Evolutionary conservation across 2,888 invertebrate genomes (phyloP), one percentile per base, ranked within the genome.

Genomic region (Tanytarsus gracilentus): DNA sequence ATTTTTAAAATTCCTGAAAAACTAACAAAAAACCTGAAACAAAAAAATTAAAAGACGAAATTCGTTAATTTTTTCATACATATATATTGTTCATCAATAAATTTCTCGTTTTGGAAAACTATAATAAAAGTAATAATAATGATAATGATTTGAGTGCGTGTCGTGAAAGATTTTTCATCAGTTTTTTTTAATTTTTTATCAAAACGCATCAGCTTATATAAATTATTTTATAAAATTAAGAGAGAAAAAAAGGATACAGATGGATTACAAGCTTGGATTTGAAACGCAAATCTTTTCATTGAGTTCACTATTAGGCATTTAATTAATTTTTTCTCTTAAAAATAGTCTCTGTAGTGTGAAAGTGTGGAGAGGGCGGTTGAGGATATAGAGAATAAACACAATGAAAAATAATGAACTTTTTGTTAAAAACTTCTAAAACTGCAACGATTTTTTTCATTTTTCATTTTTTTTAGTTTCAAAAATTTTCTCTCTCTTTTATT

Each of bases 41-140:
- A n/a, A n/a, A n/a, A n/a, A n/a, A n/a, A n/a, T n/a, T n/a, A n/a
- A n/a, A n/a, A n/a, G n/a, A n/a, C n/a, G n/a, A n/a, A n/a, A n/a
- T n/a, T n/a, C n/a, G n/a, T n/a, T n/a, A n/a, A n/a, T 44, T 44
- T 23, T 18, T 18, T 44, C 21, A 44, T 44, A 44, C 44, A 44
- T 44, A 44, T 44, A 44, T 44, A 44, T 44, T 44, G 44, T 44
- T 44, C 44, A 44, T 44, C 23, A 44, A 44, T 44, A 44, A 23
- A 44, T 44, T 44, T 44, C 23, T 44, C 44, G 44, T 44, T 44
- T 44, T 44, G 44, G 44, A 44, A 44, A 44, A 44, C 44, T 44
- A 44, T 44, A 44, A 44, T 44, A 44, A 23, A 18, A 18, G 16
- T 36, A 14, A 36, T 14, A 30, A 30, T 30, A 30, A 30, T 30